phyloP scores from a whole-genome alignment of 2,113 vertebrate genomes.

The Vimba vimba region DNA sequence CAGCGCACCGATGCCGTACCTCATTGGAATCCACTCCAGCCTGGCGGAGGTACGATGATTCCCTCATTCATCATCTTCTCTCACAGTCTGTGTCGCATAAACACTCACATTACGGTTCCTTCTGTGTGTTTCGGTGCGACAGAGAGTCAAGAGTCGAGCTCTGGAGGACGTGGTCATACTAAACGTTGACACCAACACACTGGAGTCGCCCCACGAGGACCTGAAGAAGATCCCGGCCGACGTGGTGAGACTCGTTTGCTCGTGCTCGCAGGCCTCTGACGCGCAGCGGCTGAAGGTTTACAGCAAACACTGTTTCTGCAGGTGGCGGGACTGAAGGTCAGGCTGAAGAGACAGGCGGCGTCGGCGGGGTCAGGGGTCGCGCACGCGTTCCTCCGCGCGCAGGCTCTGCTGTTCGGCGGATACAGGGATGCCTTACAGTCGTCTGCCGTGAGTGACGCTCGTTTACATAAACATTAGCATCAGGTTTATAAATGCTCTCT shows the following conservation, averaged over 20 bases:
- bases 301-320: constrained; percentile 53
- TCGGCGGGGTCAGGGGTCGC: constrained; percentile 85
- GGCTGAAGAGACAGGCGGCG: constrained; percentile 80
- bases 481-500: not conserved
- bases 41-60: constrained; percentile 79
- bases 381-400: constrained; percentile 83
- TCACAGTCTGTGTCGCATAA: not conserved
- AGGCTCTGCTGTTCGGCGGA: constrained; percentile 86
- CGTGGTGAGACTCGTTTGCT: constrained; percentile 74
- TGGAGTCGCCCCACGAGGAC: constrained; percentile 86
- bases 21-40: constrained; percentile 88
- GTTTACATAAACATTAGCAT: not conserved
- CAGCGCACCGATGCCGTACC: constrained; percentile 90
- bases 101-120: not conserved
- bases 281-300: not conserved
- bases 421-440: constrained; percentile 82
- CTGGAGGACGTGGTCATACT: constrained; percentile 89
- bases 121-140: not conserved
- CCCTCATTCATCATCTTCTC: not conserved
- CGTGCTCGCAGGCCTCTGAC: not conserved
- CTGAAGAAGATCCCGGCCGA: constrained; percentile 82
- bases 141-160: constrained; percentile 80
- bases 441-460: constrained; percentile 55
- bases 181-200: constrained; percentile 86
- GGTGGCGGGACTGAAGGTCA: constrained; percentile 81